Evolutionary conservation across 2,113 vertebrate genomes (phyloP), one percentile per base, ranked within the genome.

Genomic region (Uria lomvia): DNA sequence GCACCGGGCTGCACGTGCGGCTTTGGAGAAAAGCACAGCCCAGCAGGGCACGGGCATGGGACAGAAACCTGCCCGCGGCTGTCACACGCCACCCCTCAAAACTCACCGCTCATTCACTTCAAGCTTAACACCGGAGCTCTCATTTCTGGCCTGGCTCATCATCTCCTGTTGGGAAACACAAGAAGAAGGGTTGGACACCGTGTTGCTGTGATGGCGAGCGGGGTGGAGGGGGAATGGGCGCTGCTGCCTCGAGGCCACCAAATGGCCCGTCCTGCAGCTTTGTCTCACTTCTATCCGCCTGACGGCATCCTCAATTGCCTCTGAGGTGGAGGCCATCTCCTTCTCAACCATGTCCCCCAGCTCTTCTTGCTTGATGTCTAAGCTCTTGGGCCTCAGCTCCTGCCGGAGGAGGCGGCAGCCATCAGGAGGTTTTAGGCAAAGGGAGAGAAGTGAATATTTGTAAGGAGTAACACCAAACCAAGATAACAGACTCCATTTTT

Each of bases 21-120:
- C 17, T 84, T 7, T 52, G 58, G 38, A 91, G 78, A 23, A 90
- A 19, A 71, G 34, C 34, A 32, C 59, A 85, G 30, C n/a, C 38
- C 78, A 63, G 66, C 52, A 72, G n/a, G 40, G 50, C 26, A 45
- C 0, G 24, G 49, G 38, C 29, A 47, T 0, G 0, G 40, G 53
- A 58, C 50, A 78, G 59, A 77, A 67, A 71, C 38, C 38, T 55
- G 67, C 66, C 59, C 0, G 1, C 0, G 1, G 63, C 27, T 36
- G 55, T 8, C 59, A 5, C 52, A 22, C 0, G 0, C 26, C 11
- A 5, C 21, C 24, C 63, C 56, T 29, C 65, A 22, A 6, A 67
- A 97, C 98, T 96, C 91, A 99, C 99, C 99, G 99, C 96, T 99
- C 99, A 0, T 99, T 99, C 95, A 99, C 99, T 94, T 99, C 99